Conservation (phyloP, 2,113 vertebrate species). For the Chascanopsetta lugubris region DNA sequence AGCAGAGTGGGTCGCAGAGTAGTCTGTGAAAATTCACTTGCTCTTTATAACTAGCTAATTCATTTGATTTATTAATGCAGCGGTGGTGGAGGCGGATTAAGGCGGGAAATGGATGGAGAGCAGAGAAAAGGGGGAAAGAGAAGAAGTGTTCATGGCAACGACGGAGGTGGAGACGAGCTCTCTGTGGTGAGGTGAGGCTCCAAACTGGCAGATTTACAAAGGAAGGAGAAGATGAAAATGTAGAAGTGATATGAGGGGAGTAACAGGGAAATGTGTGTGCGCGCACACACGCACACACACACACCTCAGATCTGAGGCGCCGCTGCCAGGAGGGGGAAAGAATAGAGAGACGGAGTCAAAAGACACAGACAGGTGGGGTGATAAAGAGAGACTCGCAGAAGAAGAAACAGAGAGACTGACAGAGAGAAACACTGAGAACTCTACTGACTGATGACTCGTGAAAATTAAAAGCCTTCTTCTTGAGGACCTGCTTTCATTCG, state of each 20-base stretch:
- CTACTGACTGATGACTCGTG: slow-evolving; percentile 56
- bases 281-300: slow-evolving; percentile 6
- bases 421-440: slow-evolving; percentile 1
- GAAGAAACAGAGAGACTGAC: slow-evolving; percentile 16
- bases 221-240: slow-evolving; percentile 32
- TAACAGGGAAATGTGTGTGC: slow-evolving; percentile 42
- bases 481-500: slow-evolving; percentile 49
- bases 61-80: slow-evolving; percentile 35
- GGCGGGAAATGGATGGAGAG: slow-evolving; percentile 1
- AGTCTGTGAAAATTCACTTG: slow-evolving; percentile 16
- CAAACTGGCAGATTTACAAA: slow-evolving; percentile 30
- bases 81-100: background rate
- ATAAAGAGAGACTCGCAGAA: slow-evolving; percentile 7
- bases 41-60: slow-evolving; percentile 17
- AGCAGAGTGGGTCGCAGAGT: slow-evolving; percentile 2
- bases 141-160: slow-evolving; percentile 7
- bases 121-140: slow-evolving; percentile 11
- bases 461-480: slow-evolving; percentile 72
- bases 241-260: slow-evolving; percentile 35
- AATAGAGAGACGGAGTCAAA: slow-evolving; percentile 26
- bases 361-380: slow-evolving; percentile 19
- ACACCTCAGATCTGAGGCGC: slow-evolving; percentile 24
- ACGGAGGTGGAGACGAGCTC: slow-evolving; percentile 9
- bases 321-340: slow-evolving; percentile 4
- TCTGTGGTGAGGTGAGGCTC: slow-evolving; percentile 29